A percentile compares a stretch with the other conserved stretches of the same genome.
These are phyloP conservation scores for Amphiprion clarkii DNA, from an alignment of 2,797 vertebrate species.

Conservation along the genomic window DNA sequence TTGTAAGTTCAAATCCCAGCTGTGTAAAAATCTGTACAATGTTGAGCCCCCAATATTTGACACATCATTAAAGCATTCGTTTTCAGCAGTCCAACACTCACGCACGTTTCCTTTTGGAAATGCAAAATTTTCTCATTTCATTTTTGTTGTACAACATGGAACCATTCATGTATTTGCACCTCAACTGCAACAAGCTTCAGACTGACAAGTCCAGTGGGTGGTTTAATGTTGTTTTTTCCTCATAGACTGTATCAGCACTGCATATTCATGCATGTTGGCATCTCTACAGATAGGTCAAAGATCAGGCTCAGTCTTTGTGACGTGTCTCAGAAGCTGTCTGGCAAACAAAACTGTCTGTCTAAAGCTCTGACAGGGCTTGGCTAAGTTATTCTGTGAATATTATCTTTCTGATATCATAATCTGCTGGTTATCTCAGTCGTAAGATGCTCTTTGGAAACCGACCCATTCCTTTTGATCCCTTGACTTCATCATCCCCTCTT, in stretches of 20 bases:
- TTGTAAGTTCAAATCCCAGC: background rate
- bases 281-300: constrained; percentile 20
- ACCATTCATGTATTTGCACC: too few relatives aligned
- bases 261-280: background rate
- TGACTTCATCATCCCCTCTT: constrained; percentile 42
- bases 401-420: constrained; percentile 18
- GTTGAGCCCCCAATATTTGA: too few relatives aligned
- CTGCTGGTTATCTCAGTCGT: constrained; percentile 11
- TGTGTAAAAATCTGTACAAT: background rate
- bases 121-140: too few relatives aligned
- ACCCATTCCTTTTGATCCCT: constrained; percentile 34
- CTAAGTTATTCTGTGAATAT: background rate
- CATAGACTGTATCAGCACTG: background rate
- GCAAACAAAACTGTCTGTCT: background rate
- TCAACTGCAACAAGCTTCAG: too few relatives aligned
- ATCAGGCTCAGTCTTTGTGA: background rate
- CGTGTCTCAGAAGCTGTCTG: background rate
- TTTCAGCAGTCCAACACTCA: too few relatives aligned
- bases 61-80: too few relatives aligned
- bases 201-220: background rate
- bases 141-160: too few relatives aligned
- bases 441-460: constrained; percentile 37
- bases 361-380: constrained; percentile 6
- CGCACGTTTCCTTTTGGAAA: too few relatives aligned
- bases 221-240: background rate